Evolutionary conservation across 2,797 vertebrate genomes (phyloP).

Genomic region (Coendou prehensilis): DNA sequence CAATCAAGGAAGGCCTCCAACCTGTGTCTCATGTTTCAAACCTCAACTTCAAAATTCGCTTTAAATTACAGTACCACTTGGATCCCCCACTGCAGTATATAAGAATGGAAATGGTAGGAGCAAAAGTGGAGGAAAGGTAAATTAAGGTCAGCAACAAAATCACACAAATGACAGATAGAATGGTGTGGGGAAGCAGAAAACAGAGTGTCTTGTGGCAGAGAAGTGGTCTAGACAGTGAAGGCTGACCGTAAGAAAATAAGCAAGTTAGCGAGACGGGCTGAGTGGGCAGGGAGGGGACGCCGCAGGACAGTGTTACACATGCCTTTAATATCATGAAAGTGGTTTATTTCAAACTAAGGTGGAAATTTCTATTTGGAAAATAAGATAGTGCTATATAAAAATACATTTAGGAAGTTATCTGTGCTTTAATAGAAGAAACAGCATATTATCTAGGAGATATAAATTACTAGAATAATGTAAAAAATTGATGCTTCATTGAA

Average conservation of each 20-base stretch:
- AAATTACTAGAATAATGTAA: conserved; percentile 57
- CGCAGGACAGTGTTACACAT: too few species aligned
- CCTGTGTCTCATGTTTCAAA: not conserved
- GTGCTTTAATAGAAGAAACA: conserved; percentile 55
- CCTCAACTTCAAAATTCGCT: not conserved
- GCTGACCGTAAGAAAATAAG: not conserved
- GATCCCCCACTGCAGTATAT: not conserved
- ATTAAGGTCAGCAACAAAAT: not conserved
- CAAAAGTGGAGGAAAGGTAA: not conserved
- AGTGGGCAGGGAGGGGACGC: not conserved
- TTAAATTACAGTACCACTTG: not conserved
- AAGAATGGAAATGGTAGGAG: not conserved
- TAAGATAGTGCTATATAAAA: not conserved
- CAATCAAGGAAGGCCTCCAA: not conserved
- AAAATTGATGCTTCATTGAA: conserved; percentile 46
- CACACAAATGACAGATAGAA: not conserved
- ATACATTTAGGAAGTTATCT: conserved; percentile 42
- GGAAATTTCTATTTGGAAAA: conserved; percentile 59
- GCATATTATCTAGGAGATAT: not conserved
- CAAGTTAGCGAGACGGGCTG: fast-evolving
- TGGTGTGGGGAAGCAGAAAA: not conserved
- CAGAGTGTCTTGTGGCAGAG: not conserved
- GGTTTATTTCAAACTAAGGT: conserved; percentile 57
- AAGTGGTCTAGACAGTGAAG: not conserved
- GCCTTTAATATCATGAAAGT: not conserved